A percentile compares a stretch with the other conserved stretches of the same genome.
Evolutionary conservation across 1,140 invertebrate genomes (phyloP).

Genomic region (Vanessa atalanta): DNA sequence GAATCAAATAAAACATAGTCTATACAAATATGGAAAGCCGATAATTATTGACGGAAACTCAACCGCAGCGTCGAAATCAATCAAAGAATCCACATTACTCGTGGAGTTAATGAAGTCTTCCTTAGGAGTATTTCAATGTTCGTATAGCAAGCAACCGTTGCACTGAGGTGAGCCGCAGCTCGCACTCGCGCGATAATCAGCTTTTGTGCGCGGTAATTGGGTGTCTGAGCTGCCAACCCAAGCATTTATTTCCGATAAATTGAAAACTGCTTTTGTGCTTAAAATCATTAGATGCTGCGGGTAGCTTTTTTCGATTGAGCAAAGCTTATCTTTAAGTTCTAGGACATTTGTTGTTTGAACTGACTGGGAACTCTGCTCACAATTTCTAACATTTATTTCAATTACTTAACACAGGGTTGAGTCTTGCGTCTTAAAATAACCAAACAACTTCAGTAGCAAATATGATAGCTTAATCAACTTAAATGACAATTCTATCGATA

Average conservation of each 20-base stretch:
- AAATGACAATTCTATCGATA: conserved; percentile 24
- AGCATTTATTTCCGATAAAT: conserved; percentile 80
- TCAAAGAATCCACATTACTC: background rate
- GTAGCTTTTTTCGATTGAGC: conserved; percentile 44
- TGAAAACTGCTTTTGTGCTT: conserved; percentile 76
- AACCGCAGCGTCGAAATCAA: background rate
- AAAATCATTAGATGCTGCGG: conserved; percentile 65
- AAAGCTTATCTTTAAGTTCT: background rate
- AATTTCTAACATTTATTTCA: background rate
- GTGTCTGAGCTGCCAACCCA: conserved; percentile 78
- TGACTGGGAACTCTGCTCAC: background rate
- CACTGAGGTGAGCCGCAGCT: conserved; percentile 47
- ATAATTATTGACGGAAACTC: conserved; percentile 3
- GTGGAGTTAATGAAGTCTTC: conserved; percentile 66
- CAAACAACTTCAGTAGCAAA: background rate
- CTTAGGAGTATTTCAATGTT: conserved; percentile 44
- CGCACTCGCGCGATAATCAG: conserved; percentile 76
- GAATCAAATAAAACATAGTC: too few relatives aligned
- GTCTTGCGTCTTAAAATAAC: background rate
- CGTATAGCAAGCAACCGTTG: conserved; percentile 25
- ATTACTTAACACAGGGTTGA: background rate
- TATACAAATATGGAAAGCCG: background rate
- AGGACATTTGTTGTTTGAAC: background rate
- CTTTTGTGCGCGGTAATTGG: conserved; percentile 79
- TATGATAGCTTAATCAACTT: conserved; percentile 2